A percentile compares a stretch with the other conserved stretches of the same genome.
These are phyloP conservation scores for Metallyticus violacea DNA, from an alignment of 2,888 invertebrate species.

Conservation along the genomic window DNA sequence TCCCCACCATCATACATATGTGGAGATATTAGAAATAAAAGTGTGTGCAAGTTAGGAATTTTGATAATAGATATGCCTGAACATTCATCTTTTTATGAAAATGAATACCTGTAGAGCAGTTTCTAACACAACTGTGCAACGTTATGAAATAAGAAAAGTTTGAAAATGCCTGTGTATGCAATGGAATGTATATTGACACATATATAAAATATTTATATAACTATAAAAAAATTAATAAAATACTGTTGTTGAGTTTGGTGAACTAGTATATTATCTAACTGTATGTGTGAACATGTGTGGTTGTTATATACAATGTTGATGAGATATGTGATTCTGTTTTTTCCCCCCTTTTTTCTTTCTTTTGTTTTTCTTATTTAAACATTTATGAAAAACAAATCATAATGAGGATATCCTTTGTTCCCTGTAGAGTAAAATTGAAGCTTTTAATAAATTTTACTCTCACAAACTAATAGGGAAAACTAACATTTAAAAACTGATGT, in stretches of 20 bases:
- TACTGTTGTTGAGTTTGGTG: neutral
- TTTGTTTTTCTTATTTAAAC: neutral
- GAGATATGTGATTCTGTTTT: neutral
- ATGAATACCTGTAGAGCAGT: neutral
- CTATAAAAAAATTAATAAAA: neutral
- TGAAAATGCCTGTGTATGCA: neutral
- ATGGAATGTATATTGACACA: neutral
- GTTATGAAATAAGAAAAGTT: neutral
- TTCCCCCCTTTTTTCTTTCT: neutral
- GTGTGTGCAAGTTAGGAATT: too few relatives aligned
- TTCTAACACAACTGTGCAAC: neutral
- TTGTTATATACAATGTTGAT: neutral
- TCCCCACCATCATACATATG: too few relatives aligned
- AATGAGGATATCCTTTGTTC: neutral
- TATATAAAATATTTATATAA: neutral
- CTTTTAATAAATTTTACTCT: neutral
- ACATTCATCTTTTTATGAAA: too few relatives aligned
- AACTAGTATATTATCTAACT: constrained; percentile 6
- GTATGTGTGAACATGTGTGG: constrained; percentile 5
- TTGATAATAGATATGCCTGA: too few relatives aligned
- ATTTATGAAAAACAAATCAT: neutral
- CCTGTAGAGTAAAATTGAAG: neutral
- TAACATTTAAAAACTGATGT: neutral
- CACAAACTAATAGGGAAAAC: neutral
- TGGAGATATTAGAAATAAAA: too few relatives aligned